Evolutionary conservation across 2,797 vertebrate species (phyloP), one percentile per base, ranked within the genome.

Genomic region (Tamandua tetradactyla): DNA sequence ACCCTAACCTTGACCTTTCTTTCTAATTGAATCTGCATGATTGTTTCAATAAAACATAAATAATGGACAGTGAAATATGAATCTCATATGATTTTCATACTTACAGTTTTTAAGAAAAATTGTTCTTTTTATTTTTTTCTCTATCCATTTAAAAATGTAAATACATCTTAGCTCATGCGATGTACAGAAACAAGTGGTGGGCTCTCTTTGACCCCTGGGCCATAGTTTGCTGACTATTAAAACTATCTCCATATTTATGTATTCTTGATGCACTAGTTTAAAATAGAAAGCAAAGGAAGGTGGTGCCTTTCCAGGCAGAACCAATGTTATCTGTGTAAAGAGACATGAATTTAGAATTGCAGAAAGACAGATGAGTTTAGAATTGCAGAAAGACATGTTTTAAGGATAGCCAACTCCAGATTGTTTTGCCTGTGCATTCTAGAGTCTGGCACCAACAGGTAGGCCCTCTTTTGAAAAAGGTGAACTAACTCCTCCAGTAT

Each of bases 21-120:
- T n/a, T n/a, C n/a, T n/a, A n/a, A 52, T 66, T 84, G 25, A 83
- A 27, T 61, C 4, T 3, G 2, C 42, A 18, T 66, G 30, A 35
- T 25, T 69, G 3, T 69, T 78, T 37, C 52, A 89, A 5, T 79
- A 84, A 90, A 82, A 62, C 25, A 37, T 75, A 55, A 76, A 23
- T 89, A 85, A 49, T 75, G n/a, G 40, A 30, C 37, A 71, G 44
- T 72, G 47, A 71, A 94, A 78, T 86, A 76, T 74, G 57, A 89
- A 30, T 88, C 52, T 59, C 32, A 22, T 75, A 0, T 62, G 69
- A 79, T 90, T 75, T 89, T 80, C 30, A 72, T 72, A 4, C 85
- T 55, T 20, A 55, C 22, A 22, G 20, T 55, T 55, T 44, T 92
- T 30, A 68, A 14, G 30, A 89, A 92, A 20, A 74, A 61, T 0